Evolutionary conservation across 1,140 invertebrate genomes (phyloP), one percentile per base, ranked within the genome.

Genomic region (Drosophila bocki): DNA sequence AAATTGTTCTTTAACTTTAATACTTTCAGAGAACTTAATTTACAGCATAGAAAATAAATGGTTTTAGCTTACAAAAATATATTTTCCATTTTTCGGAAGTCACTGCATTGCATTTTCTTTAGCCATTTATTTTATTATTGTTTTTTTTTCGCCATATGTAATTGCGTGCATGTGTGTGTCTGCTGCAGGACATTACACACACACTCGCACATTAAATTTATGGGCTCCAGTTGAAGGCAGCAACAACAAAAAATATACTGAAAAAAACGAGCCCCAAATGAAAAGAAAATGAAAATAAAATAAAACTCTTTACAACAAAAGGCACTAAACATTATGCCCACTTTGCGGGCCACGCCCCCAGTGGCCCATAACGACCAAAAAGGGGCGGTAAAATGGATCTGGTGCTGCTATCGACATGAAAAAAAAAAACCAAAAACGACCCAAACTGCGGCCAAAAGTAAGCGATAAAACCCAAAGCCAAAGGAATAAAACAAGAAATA

Each of bases 271-370:
- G 53, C 42, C 19, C n/a, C 33, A 70, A 70, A 59, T 59, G 69
- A 39, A 39, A 70, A 35, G 41, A 70, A 71, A 71, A 70, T 58
- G 44, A 58, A 71, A 72, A 59, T 58, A 76, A 57, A 74, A 74
- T 48, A 87, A 80, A 82, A 80, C 72, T 87, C 77, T 87, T 87
- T 80, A 87, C 84, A 87, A 80, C 80, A 80, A 87, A 87, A 88
- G 82, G 84, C 84, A 88, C 84, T 87, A 87, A 88, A 80, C 83
- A 87, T 83, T 87, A 87, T 83, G 76, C 76, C 80, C 83, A 83
- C 64, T 77, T 64, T 68, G 65, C 62, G 59, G 60, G 48, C 67
- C 53, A 64, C 71, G 71, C 74, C 60, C 44, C 71, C 62, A 42
- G 56, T 60, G 62, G 29, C 57, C 17, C 15, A 33, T 29, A 45